Conservation (phyloP, 2,113 vertebrate species). For the Felis catus region F.catus_Fca126_mat1.0 CM031424.1:54553501-54554000, state of each 20-base stretch:
- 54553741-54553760: neutral
- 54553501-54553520: neutral
- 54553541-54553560: neutral
- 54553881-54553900: neutral
- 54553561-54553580: neutral
- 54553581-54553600: neutral
- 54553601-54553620: neutral
- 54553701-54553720: neutral
- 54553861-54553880: neutral
- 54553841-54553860: neutral
- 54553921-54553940: neutral
- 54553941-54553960: neutral
- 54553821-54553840: neutral
- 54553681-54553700: neutral
- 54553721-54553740: neutral
- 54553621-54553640: no score
- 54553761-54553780: neutral
- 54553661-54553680: neutral
- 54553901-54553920: neutral
- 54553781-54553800: neutral
- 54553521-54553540: accelerated
- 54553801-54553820: neutral
- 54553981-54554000: neutral
- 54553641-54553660: neutral
- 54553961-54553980: neutral